phyloP scores from a whole-genome alignment of 92 coral and sea anemone species.

The Zoanthus sansibaricus region DNA sequence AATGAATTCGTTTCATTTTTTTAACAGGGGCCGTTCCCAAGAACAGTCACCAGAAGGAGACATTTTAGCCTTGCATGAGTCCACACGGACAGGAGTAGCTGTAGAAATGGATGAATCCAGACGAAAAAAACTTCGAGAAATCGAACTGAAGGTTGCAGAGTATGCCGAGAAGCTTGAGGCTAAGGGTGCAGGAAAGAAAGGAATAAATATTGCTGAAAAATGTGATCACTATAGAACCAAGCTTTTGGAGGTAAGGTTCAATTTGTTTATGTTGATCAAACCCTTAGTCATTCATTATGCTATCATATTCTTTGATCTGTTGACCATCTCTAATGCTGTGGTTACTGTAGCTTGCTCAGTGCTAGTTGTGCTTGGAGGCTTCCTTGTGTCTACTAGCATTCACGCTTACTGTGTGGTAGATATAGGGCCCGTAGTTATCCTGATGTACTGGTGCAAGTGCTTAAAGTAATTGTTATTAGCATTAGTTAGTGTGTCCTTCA shows the following conservation, averaged over 20 bases:
- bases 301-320: no score
- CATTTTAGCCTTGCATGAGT: slow-evolving; percentile 49
- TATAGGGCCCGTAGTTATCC: background rate
- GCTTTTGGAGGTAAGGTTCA: slow-evolving; percentile 81
- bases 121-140: slow-evolving; percentile 91
- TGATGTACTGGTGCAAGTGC: background rate
- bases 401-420: background rate
- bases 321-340: background rate
- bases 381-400: background rate
- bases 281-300: no score
- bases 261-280: no score
- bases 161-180: slow-evolving; percentile 98
- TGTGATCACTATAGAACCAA: slow-evolving; percentile 87
- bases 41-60: slow-evolving; percentile 81
- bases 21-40: slow-evolving; percentile 55
- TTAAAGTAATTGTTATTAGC: background rate
- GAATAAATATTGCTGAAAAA: slow-evolving; percentile 85
- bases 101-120: slow-evolving; percentile 90
- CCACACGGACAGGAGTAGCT: slow-evolving; percentile 59
- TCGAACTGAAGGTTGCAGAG: slow-evolving; percentile 96
- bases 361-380: background rate
- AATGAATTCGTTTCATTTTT: background rate
- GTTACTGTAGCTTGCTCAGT: background rate
- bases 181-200: slow-evolving; percentile 74
- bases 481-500: background rate